These are phyloP conservation scores for Eucera pruinosa DNA, from an alignment of 2,888 invertebrate species.

Conservation along the genomic window DNA sequence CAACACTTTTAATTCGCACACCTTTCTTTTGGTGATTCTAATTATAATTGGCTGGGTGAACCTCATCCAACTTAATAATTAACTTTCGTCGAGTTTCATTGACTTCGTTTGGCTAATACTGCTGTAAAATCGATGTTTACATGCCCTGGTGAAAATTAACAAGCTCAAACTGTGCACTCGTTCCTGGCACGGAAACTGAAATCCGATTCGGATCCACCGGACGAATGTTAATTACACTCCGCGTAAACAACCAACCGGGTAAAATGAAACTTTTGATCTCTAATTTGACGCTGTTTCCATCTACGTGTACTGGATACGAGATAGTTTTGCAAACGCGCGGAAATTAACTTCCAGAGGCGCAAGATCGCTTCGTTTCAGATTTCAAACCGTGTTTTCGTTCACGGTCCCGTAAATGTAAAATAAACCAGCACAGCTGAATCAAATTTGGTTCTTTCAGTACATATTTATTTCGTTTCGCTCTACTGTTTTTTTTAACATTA, in stretches of 20 bases:
- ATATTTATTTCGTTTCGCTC: too few relatives aligned
- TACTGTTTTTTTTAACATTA: too few relatives aligned
- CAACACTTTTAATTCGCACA: too few relatives aligned
- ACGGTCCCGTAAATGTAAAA: too few relatives aligned
- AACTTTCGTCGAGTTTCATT: constrained; percentile 36
- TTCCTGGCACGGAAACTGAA: constrained; percentile 1
- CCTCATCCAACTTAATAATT: constrained; percentile 6
- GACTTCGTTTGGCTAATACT: constrained; percentile 5
- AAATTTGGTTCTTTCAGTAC: too few relatives aligned
- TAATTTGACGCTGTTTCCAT: constrained; percentile 13
- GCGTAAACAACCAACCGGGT: constrained; percentile 22
- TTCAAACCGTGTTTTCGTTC: too few relatives aligned
- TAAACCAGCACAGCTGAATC: too few relatives aligned
- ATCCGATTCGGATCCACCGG: background rate
- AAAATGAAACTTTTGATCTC: constrained; percentile 38
- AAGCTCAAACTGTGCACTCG: too few relatives aligned
- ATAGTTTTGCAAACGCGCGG: constrained; percentile 2
- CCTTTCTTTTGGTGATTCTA: background rate
- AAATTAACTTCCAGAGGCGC: background rate
- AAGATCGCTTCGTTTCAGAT: background rate
- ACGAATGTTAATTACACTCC: constrained; percentile 35
- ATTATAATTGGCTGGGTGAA: background rate
- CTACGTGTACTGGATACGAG: background rate
- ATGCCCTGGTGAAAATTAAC: constrained; percentile 14
- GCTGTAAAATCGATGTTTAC: constrained; percentile 6